Conservation (phyloP, 2,113 vertebrate species). For the Callipepla squamata region DNA sequence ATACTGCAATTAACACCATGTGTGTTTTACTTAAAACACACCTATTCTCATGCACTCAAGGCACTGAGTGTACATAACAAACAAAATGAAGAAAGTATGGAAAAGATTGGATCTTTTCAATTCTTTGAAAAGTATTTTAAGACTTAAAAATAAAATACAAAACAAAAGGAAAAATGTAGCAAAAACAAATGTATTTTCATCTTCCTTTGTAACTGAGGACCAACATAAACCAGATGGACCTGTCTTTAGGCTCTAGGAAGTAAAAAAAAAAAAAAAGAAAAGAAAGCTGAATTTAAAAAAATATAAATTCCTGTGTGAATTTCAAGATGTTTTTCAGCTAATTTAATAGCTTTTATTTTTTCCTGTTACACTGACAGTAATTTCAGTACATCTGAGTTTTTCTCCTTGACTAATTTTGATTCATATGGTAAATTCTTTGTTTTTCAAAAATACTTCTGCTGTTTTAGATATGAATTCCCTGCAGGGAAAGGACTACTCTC, state of each 20-base stretch:
- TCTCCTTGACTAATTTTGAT: constrained; percentile 8
- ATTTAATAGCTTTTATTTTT: neutral
- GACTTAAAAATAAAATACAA: no score
- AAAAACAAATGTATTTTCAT: neutral
- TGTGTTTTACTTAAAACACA: neutral
- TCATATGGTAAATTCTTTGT: constrained; percentile 2
- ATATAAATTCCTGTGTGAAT: neutral
- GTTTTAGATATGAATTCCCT: constrained; percentile 39
- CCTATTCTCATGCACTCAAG: neutral
- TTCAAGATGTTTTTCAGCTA: neutral
- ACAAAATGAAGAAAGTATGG: neutral
- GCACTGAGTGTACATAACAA: fast-evolving
- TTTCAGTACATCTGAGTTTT: neutral
- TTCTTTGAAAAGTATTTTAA: neutral
- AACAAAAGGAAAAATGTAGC: fast-evolving
- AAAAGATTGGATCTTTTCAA: neutral
- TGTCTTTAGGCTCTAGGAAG: neutral
- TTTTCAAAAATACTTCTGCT: constrained; percentile 35
- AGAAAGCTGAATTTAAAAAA: neutral
- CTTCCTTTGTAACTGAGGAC: neutral
- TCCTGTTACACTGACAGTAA: neutral
- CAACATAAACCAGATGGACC: neutral
- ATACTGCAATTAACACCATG: neutral
- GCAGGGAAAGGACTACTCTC: neutral
- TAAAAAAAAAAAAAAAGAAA: neutral